Percentiles rank a stretch among this genome's conserved stretches.
Conservation (phyloP, 2,113 vertebrate species). For the Syngnathus scovelli region DNA sequence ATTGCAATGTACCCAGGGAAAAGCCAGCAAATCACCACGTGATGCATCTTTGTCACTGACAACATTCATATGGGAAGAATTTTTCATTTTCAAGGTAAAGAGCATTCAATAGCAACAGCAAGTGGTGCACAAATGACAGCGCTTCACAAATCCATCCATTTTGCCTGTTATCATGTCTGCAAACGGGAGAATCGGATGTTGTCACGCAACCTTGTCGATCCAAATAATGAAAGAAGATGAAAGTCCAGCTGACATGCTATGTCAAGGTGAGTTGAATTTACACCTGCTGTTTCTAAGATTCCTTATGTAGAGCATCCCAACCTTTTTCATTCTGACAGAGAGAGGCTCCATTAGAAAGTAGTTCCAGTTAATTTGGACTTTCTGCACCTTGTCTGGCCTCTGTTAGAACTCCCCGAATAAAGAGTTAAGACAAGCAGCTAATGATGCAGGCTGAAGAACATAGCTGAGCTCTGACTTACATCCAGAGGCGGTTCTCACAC, state of each 20-base stretch:
- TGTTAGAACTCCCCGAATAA: constrained; percentile 44
- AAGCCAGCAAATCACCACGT: neutral
- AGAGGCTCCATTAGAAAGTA: neutral
- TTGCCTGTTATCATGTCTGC: neutral
- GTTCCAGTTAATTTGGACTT: constrained; percentile 25
- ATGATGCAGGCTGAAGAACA: constrained; percentile 46
- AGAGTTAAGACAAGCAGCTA: constrained; percentile 34
- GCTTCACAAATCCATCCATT: neutral
- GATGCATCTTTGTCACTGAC: neutral
- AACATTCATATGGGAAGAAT: neutral
- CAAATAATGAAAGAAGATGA: neutral
- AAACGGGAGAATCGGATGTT: neutral
- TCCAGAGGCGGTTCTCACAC: constrained; percentile 35
- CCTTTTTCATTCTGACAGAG: constrained; percentile 13
- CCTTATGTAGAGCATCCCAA: neutral
- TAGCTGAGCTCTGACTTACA: constrained; percentile 45
- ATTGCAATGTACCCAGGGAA: neutral
- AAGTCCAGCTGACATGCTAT: neutral
- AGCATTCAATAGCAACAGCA: neutral
- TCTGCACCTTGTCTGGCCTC: constrained; percentile 34
- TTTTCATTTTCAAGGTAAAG: neutral
- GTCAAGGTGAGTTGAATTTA: too few relatives aligned
- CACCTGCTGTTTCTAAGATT: neutral
- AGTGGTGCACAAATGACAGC: neutral
- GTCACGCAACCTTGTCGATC: neutral